Conservation (phyloP, 2,797 vertebrate genomes). For the Sarcoramphus papa region DNA sequence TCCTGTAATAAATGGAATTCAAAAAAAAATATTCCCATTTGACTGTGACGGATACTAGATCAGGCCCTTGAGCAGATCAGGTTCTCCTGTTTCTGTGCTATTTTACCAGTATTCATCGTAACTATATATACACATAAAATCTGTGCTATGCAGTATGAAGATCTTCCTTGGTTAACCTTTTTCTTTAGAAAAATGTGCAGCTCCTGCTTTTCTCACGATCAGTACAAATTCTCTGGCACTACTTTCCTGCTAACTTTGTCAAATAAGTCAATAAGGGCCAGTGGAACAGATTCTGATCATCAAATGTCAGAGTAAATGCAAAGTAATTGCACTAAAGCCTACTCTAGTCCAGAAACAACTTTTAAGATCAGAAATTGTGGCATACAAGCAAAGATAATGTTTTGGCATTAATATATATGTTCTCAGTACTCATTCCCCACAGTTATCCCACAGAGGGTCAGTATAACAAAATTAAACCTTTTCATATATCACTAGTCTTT, state of each 20-base stretch:
- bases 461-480: background rate
- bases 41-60: background rate
- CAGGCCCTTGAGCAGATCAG: background rate
- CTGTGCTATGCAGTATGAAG: background rate
- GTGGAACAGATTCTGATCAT: background rate
- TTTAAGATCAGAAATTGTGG: background rate
- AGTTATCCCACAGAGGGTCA: background rate
- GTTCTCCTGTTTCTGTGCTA: background rate
- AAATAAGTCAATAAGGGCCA: background rate
- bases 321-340: background rate
- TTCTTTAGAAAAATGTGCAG: background rate
- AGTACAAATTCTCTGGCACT: background rate
- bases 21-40: background rate
- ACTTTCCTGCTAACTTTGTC: background rate
- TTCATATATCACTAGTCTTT: background rate
- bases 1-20: background rate
- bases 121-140: background rate
- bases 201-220: background rate
- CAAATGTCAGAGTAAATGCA: background rate
- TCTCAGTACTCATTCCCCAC: background rate
- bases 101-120: background rate
- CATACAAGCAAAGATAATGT: background rate
- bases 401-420: background rate
- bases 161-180: background rate
- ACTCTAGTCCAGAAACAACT: background rate